Evolutionary conservation across 2,888 invertebrate genomes (phyloP), one percentile per base, ranked within the genome.

Genomic region (Tryphoninae sp.): DNA sequence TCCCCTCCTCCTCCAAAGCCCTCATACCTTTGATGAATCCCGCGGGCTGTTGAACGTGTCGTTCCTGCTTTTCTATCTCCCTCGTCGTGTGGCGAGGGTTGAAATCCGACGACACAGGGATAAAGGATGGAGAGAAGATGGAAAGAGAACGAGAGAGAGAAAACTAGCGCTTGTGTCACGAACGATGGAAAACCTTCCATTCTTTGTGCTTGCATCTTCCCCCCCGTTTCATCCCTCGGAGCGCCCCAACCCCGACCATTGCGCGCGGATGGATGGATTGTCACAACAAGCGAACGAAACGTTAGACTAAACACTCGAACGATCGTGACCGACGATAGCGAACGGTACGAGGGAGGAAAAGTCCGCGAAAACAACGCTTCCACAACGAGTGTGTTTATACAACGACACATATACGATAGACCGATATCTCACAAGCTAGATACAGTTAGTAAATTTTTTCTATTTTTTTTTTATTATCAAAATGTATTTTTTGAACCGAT

Each of bases 271-370:
- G 87, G 88, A 88, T 89, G 87, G 88, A 88, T 89, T 89, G 89
- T 90, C 89, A 90, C 88, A 89, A 90, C 88, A 90, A 80, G 85
- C 86, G 76, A 82, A 83, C 84, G 87, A 84, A 87, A 89, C 87
- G 89, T 87, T 88, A 90, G 89, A 89, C 90, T 89, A 90, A 90
- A 90, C 89, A 90, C 88, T 90, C 88, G 84, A 87, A 86, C 87
- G 88, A 87, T 88, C 89, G 89, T 88, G 89, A 88, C 88, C 89
- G 86, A 85, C 86, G 88, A 84, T 85, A 61, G 45, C 16, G 65
- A 55, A 33, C 53, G 51, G 53, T 26, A 40, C 23, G 23, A 22
- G 61, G 22, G 62, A 68, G 59, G 73, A 78, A 69, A 76, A 76
- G 75, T 65, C 71, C 78, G 58, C 61, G 76, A 77, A 77, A 77